phyloP scores from a whole-genome alignment of 2,888 invertebrate species.

The Oligia latruncula region DNA sequence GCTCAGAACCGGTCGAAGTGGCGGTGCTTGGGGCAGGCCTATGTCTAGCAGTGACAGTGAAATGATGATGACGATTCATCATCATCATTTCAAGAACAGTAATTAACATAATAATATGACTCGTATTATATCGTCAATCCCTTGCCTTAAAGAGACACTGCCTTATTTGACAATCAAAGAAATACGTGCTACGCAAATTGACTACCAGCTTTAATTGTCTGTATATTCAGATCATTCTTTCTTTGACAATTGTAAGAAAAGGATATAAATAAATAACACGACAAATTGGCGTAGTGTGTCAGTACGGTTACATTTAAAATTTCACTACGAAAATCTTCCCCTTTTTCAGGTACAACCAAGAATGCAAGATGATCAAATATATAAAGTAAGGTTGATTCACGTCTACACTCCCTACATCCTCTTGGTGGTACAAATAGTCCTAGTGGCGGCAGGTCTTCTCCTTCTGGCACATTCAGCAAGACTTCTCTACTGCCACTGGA shows the following conservation, averaged over 20 bases:
- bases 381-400: conserved; percentile 64
- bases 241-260: neutral
- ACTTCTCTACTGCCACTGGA: conserved; percentile 53
- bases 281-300: neutral
- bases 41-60: neutral
- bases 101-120: neutral
- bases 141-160: neutral
- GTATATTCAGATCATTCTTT: neutral
- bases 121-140: neutral
- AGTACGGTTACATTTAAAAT: neutral
- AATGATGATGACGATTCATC: neutral
- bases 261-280: neutral
- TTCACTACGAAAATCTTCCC: neutral
- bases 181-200: neutral
- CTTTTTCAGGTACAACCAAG: conserved; percentile 74
- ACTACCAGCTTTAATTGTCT: neutral
- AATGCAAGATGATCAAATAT: conserved; percentile 63
- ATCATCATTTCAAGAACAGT: neutral
- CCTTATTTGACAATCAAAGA: neutral
- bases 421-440: conserved; percentile 57
- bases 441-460: conserved; percentile 40
- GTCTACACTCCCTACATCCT: conserved; percentile 66
- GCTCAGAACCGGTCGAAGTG: neutral
- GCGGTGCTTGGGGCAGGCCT: neutral
- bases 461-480: conserved; percentile 51